Evolutionary conservation across 2,113 vertebrate species (phyloP), one percentile per base, ranked within the genome.

Genomic region (Catagonus wagneri): DNA sequence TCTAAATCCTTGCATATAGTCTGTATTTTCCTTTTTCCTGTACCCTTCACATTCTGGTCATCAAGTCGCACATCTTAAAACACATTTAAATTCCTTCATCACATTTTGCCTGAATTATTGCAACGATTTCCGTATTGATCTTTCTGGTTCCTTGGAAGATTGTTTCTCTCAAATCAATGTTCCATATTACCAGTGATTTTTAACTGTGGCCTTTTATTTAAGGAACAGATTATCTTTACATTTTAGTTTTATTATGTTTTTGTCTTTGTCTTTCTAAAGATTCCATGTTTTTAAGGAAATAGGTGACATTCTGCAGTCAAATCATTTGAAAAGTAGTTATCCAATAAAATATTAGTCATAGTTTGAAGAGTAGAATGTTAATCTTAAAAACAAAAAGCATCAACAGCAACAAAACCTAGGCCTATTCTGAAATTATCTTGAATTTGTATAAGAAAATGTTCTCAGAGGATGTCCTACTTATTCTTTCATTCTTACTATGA

Each of bases 321-420:
- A 97, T 98, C 90, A 96, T 97, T 98, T 96, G 54, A 81, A 81
- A 97, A 96, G 92, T 97, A 97, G 94, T 98, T 98, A 98, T 97
- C 97, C 83, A 95, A 96, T 96, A 98, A 97, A 90, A 97, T 83
- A 86, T 95, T 97, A 97, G 85, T 96, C 69, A 98, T 97, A 96
- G 95, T 97, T 94, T 97, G 94, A 93, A 95, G 0, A 60, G 66
- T 94, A 69, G 84, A 98, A 96, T 44, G 92, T 96, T 96, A 97
- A 96, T 96, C 96, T 97, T 96, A 20, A 96, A 98, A 96, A 98
- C 97, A 97, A 56, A 17, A 56, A 56, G 3, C 54, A 56, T 6
- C 44, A 56, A 56, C 54, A 56, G 14, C 54, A 56, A 56, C 13
- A 56, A 65, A 65, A 65, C 6, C 27, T 65, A 65, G 13, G 8